Base-by-base conservation (phyloP, 2,888 invertebrate species). In the Agonopterix alstromeriana region DNA sequence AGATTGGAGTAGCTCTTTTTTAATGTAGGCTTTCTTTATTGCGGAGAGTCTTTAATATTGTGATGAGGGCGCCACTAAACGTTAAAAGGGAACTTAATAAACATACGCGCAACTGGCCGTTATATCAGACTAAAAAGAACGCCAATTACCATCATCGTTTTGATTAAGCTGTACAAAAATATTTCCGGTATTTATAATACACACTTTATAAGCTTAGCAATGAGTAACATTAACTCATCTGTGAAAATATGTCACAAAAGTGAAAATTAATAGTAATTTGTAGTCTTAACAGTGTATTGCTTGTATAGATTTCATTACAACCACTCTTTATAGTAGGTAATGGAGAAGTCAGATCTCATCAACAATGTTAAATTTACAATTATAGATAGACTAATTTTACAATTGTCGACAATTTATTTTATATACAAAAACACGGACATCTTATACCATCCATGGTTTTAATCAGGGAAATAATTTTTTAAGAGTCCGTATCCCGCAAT, bases 301-400 rank as follows among this genome's bases (percentile, higher is more conserved):
- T 81, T 77, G 64, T 71, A 65, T 65, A 65, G 61, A 66, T 70
- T 70, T 71, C 61, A 66, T 74, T 78, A 82, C 80, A 82, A 79
- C 80, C 82, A 66, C 67, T 64, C 59, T 60, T 58, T 61, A 59
- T 58, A 64, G 58, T n/a, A n/a, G n/a, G n/a, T 61, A 61, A 65
- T 67, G 66, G 61, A 70, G 73, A 70, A 77, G 70, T 73, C 68
- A 64, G 67, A 70, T 72, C 60, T 70, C 67, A 61, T 77, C 53
- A 79, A 79, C 74, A 80, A 74, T 63, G 64, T 69, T 67, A 60
- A 57, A 57, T 60, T 61, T 67, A 65, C 59, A 65, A 62, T 63
- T 56, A 59, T 59, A 57, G 17, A 17, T 17, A 38, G 56, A 50
- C 57, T 54, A 60, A 55, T 61, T 62, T 65, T 68, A 70, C 54